These are phyloP conservation scores for Euphonia xanthogaster DNA, from an alignment of 2,797 vertebrate species.

Conservation along the genomic window DNA sequence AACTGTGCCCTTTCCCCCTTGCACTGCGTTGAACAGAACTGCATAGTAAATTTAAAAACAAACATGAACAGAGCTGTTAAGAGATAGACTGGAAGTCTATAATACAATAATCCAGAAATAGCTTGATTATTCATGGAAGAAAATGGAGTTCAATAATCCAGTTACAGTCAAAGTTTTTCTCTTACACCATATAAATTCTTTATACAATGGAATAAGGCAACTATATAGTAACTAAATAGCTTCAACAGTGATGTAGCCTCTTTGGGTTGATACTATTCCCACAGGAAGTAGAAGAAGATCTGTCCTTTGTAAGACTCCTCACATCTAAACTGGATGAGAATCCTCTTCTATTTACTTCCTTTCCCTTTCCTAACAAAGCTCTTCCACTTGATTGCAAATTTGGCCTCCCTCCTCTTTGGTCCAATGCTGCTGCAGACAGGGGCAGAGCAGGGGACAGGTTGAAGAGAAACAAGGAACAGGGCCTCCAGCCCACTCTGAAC, in stretches of 20 bases:
- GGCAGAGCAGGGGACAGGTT: neutral
- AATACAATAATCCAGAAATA: neutral
- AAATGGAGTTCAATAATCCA: neutral
- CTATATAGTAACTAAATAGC: neutral
- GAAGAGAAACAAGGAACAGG: neutral
- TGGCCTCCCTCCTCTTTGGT: neutral
- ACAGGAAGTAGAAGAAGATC: neutral
- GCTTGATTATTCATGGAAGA: neutral
- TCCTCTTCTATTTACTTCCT: neutral
- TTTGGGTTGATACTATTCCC: neutral
- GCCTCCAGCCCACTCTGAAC: neutral
- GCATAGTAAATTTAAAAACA: neutral
- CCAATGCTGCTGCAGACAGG: neutral
- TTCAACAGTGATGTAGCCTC: neutral
- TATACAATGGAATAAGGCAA: neutral
- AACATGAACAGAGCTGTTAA: neutral
- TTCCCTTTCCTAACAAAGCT: neutral
- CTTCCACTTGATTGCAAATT: neutral
- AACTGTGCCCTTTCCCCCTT: neutral
- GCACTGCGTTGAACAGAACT: neutral
- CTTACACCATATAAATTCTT: neutral
- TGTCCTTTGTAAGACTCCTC: neutral
- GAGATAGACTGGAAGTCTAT: neutral
- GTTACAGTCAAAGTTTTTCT: neutral
- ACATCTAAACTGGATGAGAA: neutral